phyloP scores from a whole-genome alignment of 2,888 invertebrate species.

The Hanleya hanleyi region DNA sequence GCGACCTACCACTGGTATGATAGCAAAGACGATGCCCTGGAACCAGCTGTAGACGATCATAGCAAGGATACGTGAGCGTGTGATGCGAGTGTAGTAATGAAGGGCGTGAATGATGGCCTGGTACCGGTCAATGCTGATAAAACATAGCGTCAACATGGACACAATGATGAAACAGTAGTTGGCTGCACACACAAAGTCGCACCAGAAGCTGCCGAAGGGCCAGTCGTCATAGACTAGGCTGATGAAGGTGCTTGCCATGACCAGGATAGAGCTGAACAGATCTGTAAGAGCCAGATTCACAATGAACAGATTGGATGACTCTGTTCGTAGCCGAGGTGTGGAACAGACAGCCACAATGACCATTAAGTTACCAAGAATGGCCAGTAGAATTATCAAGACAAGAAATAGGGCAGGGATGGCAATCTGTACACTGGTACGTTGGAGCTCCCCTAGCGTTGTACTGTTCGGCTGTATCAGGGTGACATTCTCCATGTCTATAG shows the following conservation, averaged over 20 bases:
- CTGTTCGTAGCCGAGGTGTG: constrained; percentile 45
- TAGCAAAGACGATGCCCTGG: constrained; percentile 62
- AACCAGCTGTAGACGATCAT: constrained; percentile 62
- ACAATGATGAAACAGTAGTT: constrained; percentile 72
- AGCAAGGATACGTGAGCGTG: constrained; percentile 31
- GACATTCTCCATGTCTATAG: too few relatives aligned
- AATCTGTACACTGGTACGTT: constrained; percentile 23
- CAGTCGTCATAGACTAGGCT: constrained; percentile 50
- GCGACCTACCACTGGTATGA: constrained; percentile 50
- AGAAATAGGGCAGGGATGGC: constrained; percentile 42
- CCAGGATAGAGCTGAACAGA: constrained; percentile 50
- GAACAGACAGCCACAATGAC: constrained; percentile 57
- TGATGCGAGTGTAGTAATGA: constrained; percentile 52
- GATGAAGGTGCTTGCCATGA: constrained; percentile 59
- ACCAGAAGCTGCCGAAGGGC: constrained; percentile 44
- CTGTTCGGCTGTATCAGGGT: too few relatives aligned
- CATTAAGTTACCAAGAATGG: constrained; percentile 54
- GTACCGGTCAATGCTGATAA: constrained; percentile 69
- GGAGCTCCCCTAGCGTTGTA: background rate
- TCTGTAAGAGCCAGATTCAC: constrained; percentile 66
- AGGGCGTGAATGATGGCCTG: constrained; percentile 64
- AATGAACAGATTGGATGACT: constrained; percentile 61
- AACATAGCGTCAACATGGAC: constrained; percentile 69
- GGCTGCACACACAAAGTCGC: constrained; percentile 60
- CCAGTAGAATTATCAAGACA: constrained; percentile 44